These are phyloP conservation scores for Chiloscyllium plagiosum DNA, from an alignment of 2,113 vertebrate species.

Conservation along the genomic window DNA sequence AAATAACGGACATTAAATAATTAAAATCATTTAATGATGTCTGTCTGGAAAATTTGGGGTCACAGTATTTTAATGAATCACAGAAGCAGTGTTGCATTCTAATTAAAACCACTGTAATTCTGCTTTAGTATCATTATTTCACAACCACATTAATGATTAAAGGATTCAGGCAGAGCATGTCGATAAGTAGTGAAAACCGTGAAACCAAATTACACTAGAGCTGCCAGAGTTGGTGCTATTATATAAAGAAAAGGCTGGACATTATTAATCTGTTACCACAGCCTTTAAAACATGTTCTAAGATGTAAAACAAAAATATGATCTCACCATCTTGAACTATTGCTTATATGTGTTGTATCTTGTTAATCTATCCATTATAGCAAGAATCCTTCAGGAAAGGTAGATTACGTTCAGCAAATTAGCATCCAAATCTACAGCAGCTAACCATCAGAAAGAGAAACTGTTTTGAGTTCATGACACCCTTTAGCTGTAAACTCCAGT, in stretches of 20 bases:
- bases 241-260: neutral
- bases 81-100: neutral
- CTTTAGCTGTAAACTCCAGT: neutral
- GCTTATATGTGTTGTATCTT: neutral
- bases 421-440: neutral
- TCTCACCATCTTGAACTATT: neutral
- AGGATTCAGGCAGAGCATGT: neutral
- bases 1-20: neutral
- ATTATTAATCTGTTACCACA: neutral
- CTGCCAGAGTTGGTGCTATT: neutral
- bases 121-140: neutral
- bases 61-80: neutral
- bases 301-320: neutral
- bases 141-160: slow-evolving; percentile 18
- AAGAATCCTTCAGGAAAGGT: neutral
- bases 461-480: neutral
- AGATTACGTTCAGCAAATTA: neutral
- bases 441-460: neutral
- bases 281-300: neutral
- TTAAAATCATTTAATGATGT: neutral
- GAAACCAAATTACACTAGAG: neutral
- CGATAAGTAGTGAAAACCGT: neutral
- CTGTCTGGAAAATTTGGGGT: neutral
- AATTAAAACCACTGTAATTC: neutral
- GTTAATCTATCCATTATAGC: neutral